Base-by-base conservation (phyloP, 1,140 invertebrate species). In the Homarus americanus region DNA sequence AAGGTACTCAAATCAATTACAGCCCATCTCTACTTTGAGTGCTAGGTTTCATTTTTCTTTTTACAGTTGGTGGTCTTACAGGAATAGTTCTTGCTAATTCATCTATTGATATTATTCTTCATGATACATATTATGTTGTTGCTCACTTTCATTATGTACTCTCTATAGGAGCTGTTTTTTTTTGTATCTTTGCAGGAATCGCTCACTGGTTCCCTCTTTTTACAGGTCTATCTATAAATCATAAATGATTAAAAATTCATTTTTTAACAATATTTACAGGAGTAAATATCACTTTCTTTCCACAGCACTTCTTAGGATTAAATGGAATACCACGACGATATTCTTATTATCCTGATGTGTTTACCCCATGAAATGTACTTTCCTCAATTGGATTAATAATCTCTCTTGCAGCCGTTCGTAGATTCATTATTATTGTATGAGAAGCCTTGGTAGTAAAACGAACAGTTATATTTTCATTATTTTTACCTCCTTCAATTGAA, bases 51-150 rank as follows among this genome's bases (percentile, higher is more conserved):
- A 94, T 97, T 92, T 96, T 97, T 93, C 93, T 97, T 96, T 95
- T 95, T 93, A 94, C 94, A 49, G n/a, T 95, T 7, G 95, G 95
- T 0, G 94, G 95, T 0, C 80, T 95, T n/a, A 95, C 94, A n/a
- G 94, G 95, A 17, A 89, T 95, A n/a, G n/a, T n/a, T n/a, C n/a
- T n/a, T n/a, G n/a, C n/a, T n/a, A n/a, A n/a, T n/a, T n/a, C n/a
- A n/a, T 93, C 94, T 96, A 89, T 94, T 97, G 95, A 95, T 96
- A 97, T 94, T 96, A 96, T n/a, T n/a, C n/a, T n/a, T n/a, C n/a
- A n/a, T n/a, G n/a, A n/a, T n/a, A n/a, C n/a, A 36, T 97, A 97
- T 94, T 97, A 96, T 95, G 96, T 97, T 79, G 96, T 97, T 82
- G 96, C 95, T 80, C 96, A 97, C 94, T 97, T 97, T 94, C 96